Evolutionary conservation across 2,888 invertebrate genomes (phyloP), one percentile per base, ranked within the genome.

Genomic region (Andrena hattorfiana): DNA sequence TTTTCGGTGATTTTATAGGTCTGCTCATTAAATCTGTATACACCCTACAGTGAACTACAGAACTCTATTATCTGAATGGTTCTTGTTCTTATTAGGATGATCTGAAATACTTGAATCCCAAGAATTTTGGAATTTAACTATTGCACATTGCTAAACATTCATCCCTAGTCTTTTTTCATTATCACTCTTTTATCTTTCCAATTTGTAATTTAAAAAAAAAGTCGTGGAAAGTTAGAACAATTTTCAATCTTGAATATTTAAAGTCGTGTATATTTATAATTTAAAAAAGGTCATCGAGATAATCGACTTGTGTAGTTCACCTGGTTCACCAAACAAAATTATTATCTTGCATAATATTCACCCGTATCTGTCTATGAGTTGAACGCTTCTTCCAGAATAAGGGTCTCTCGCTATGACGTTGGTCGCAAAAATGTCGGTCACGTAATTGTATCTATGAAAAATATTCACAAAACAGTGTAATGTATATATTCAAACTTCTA

Each of bases 401-500:
- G 98, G 98, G 95, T 98, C 98, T 91, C 98, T 96, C 0, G 98
- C 98, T 13, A 98, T 97, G 1, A 98, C 98, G 94, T 98, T 98
- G 0, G 98, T 98, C 0, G 98, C 98, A 92, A 98, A 98, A 86
- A 98, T 98, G 90, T 98, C 98, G 0, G 97, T 97, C 0, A 96
- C 96, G 89, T 98, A 98, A 92, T 97, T 98, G 90, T 97, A 97
- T 28, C 94, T 94, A 64, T 26, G 32, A 67, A 63, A 67, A 74
- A 66, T 5, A 48, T 56, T 56, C 8, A 20, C 51, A 51, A 51
- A 51, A 51, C 16, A 42, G 16, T 16, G 42, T 42, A 42, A 16
- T 4, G 42, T 42, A 42, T 10, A 35, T 42, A 42, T n/a, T 16
- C 13, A 2, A 7, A 20, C n/a, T 10, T 2, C 13, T 42, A 13